Evolutionary conservation across 2,797 vertebrate species (phyloP).

Genomic region (Arctocebus calabarensis): DNA sequence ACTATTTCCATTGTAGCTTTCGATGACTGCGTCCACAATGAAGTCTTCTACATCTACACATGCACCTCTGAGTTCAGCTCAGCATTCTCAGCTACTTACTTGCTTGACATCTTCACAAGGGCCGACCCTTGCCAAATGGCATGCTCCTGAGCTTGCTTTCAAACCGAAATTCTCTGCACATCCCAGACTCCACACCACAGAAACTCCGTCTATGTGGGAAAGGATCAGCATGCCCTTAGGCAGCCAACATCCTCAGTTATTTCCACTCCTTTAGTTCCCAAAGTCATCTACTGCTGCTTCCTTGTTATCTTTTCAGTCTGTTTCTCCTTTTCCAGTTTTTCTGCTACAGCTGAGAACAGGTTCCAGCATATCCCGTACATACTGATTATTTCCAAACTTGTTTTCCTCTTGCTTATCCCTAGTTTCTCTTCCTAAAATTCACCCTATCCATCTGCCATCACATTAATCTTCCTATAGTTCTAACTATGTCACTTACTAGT

Average conservation of each 20-base stretch:
- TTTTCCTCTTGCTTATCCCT: background rate
- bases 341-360: background rate
- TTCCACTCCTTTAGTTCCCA: background rate
- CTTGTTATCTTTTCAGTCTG: background rate
- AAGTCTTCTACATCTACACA: background rate
- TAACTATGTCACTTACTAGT: background rate
- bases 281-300: background rate
- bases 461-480: conserved; percentile 38
- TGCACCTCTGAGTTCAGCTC: background rate
- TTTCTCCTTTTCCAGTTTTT: conserved; percentile 32
- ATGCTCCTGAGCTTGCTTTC: background rate
- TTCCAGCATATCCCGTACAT: background rate
- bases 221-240: background rate
- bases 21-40: background rate
- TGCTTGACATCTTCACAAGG: background rate
- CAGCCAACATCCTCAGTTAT: background rate
- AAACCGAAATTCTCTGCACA: background rate
- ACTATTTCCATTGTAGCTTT: background rate
- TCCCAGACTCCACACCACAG: background rate
- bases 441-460: background rate
- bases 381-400: background rate
- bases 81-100: background rate
- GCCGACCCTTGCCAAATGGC: background rate
- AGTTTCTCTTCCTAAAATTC: conserved; percentile 55
- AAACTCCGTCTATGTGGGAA: background rate